These are phyloP conservation scores for Oophaga sylvatica DNA, from an alignment of 2,797 vertebrate genomes.

Conservation along the genomic window DNA sequence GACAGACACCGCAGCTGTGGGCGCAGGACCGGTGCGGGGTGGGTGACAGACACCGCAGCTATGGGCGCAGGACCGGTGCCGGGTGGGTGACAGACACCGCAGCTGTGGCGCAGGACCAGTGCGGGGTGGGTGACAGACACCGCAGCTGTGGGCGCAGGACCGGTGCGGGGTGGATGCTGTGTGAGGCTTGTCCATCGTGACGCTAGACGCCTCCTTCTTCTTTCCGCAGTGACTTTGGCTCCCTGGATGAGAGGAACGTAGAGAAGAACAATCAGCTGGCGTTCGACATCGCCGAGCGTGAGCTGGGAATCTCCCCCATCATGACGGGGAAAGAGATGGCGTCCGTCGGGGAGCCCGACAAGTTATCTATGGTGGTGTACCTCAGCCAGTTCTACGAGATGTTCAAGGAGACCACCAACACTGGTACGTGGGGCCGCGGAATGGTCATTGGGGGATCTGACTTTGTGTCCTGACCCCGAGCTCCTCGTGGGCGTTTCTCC, in stretches of 20 bases:
- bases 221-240: conserved; percentile 87
- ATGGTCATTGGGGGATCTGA: not conserved
- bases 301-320: conserved; percentile 96
- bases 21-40: not conserved
- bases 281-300: conserved; percentile 92
- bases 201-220: not conserved
- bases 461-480: too few relatives aligned
- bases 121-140: not conserved
- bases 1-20: not conserved
- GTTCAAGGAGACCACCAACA: conserved; percentile 94
- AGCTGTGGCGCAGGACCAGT: not conserved
- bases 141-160: not conserved
- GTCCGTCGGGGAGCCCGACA: conserved; percentile 92
- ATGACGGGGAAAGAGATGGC: conserved; percentile 99
- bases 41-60: not conserved
- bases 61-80: not conserved
- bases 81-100: not conserved
- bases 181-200: too few relatives aligned
- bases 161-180: too few relatives aligned
- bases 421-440: conserved; percentile 68
- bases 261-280: conserved; percentile 94
- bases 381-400: conserved; percentile 99
- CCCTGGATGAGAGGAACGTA: conserved; percentile 87
- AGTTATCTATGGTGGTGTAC: conserved; percentile 99
- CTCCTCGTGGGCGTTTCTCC: too few relatives aligned